Evolutionary conservation across 2,113 vertebrate species (phyloP), one percentile per base, ranked within the genome.

Genomic region (Pandion haliaetus): DNA sequence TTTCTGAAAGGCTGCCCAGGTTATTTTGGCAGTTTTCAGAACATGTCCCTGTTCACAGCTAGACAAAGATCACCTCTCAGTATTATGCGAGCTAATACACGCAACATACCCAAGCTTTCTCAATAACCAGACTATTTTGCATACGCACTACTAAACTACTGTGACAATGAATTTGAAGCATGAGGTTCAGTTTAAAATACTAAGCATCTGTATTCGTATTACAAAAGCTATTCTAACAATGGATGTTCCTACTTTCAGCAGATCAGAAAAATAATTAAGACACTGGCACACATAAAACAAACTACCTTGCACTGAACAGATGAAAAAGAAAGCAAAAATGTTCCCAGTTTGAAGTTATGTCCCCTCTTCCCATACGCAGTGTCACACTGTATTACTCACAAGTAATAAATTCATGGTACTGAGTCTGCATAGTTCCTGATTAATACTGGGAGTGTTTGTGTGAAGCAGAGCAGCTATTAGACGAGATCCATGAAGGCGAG

Each of bases 391-490:
- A 2, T 3, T 38, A 76, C 98, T 98, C 97, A 99, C 99, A 98
- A 99, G 99, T 97, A 99, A 97, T 88, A 99, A 88, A 94, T 99
- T 97, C 98, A 99, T 98, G 96, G 99, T 99, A 96, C 98, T 97
- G 50, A 99, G 99, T 32, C 98, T 98, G 97, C 99, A 99, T 85
- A 99, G 99, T 98, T 99, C 99, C 98, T 98, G 98, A 94, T 99
- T 99, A 97, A 99, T 98, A 96, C 98, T 98, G 97, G 98, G 98
- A 6, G 98, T 98, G 97, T 98, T 99, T 32, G 99, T 99, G 97
- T 99, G 99, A 69, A 99, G 98, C 94, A 99, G 98, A 14, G 99
- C 99, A 9, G 99, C 99, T 84, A 99, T 98, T 36, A 99, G 98
- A 14, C 99, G 99, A 34, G 99, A 99, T 14, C 99, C 98, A 1